Evolutionary conservation across 2,113 vertebrate species (phyloP), one percentile per base, ranked within the genome.

Genomic region (Odontophorus gujanensis): DNA sequence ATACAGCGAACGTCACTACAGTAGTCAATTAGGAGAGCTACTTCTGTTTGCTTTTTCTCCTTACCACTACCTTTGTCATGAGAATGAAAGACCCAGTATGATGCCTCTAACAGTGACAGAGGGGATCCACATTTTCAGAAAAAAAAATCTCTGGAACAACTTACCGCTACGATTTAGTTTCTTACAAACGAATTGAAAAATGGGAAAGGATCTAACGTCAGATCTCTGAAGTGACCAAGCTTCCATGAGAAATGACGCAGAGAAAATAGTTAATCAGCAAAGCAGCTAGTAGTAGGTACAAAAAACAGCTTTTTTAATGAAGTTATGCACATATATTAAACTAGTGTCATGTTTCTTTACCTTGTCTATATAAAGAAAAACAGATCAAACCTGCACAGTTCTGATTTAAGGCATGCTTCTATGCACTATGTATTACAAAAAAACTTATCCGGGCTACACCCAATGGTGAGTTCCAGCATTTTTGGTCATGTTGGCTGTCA

Each of bases 401-500:
- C 57, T 88, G 86, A 86, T 86, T 43, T 86, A 72, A 93, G 94
- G 76, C 68, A 68, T 47, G 61, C 78, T 96, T 92, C 77, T 88
- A 48, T n/a, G 75, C 57, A 43, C n/a, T n/a, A n/a, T n/a, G n/a
- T 13, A 45, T 75, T 76, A 68, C 57, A 83, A 71, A 87, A 63
- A 80, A 83, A 53, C 19, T 78, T 81, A 66, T 90, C 81, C 50
- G 38, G 90, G 81, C 79, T 81, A 94, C 90, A 87, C 83, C 86
- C 89, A 58, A 36, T 20, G 62, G 57, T 79, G 78, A 81, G 40
- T 82, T 96, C 79, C 81, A 93, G 38, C 32, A 30, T 42, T 95
- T 92, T 84, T 68, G 80, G 77, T 88, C 77, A 30, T 45, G 50
- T 57, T 96, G 94, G 89, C 91, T 89, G 94, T 93, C 84, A 94